Conservation (phyloP, 64 coral and sea anemone genomes). For the Acropora tenuis region DNA sequence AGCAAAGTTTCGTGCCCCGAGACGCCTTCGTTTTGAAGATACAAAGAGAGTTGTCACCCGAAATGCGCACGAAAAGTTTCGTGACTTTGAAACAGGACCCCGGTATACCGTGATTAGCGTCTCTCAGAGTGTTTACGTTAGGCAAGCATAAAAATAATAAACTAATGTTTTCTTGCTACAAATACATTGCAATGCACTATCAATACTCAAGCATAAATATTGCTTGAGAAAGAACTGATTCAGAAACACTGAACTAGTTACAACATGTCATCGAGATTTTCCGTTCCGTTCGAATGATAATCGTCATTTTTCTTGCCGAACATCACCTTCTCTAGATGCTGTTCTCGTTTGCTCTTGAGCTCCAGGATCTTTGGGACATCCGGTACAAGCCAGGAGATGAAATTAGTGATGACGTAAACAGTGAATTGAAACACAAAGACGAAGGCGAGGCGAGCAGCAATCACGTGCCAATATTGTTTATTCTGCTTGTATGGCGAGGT, state of each 20-base stretch:
- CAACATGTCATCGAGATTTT: constrained; percentile 6
- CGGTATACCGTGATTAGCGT: too few relatives aligned
- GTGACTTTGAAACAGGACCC: too few relatives aligned
- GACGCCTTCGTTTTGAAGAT: too few relatives aligned
- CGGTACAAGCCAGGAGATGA: constrained; percentile 69
- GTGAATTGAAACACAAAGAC: constrained; percentile 81
- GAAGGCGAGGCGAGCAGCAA: constrained; percentile 78
- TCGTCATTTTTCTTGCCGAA: constrained; percentile 15
- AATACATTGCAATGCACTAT: background rate
- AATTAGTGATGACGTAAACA: constrained; percentile 73
- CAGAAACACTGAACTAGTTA: background rate
- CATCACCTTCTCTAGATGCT: constrained; percentile 37
- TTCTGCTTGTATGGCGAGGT: constrained; percentile 67
- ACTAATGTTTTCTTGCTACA: too few relatives aligned
- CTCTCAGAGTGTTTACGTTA: too few relatives aligned
- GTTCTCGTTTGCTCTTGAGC: constrained; percentile 64
- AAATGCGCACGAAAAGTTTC: too few relatives aligned
- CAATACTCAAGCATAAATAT: background rate
- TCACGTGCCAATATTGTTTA: constrained; percentile 82
- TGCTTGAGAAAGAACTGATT: background rate
- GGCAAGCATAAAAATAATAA: too few relatives aligned
- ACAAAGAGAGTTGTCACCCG: too few relatives aligned
- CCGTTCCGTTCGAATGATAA: background rate
- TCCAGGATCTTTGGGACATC: constrained; percentile 61
- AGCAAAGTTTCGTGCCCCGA: too few relatives aligned